Evolutionary conservation across 2,888 invertebrate genomes (phyloP).

Genomic region (Drosophila histrio): DNA sequence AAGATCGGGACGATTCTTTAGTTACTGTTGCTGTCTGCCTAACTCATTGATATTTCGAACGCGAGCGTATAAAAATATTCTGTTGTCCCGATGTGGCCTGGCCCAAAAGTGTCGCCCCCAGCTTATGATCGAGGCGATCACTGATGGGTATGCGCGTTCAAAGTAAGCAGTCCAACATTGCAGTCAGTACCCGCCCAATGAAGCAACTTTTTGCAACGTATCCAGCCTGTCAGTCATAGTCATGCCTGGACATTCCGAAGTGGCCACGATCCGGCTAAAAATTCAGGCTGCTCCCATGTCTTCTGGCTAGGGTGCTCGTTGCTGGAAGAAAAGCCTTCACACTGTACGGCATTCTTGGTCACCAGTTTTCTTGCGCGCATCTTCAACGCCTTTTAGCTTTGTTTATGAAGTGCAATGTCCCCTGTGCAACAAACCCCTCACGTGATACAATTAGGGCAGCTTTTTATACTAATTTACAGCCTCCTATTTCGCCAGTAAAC

Average conservation of each 20-base stretch:
- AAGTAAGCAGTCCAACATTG: constrained; percentile 35
- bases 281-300: constrained; percentile 1
- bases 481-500: constrained; percentile 26
- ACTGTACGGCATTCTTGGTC: constrained; percentile 63
- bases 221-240: constrained; percentile 82
- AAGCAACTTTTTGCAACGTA: constrained; percentile 41
- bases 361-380: constrained; percentile 59
- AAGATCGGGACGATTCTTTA: constrained; percentile 46
- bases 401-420: constrained; percentile 80
- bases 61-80: constrained; percentile 85
- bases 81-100: constrained; percentile 76
- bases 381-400: constrained; percentile 74
- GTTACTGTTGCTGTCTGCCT: constrained; percentile 17
- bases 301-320: constrained; percentile 10
- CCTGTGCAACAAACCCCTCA: constrained; percentile 49
- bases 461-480: constrained; percentile 51
- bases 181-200: constrained; percentile 27
- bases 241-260: constrained; percentile 76
- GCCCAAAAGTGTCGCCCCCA: constrained; percentile 80
- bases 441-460: constrained; percentile 83
- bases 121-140: constrained; percentile 63
- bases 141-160: constrained; percentile 50
- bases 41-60: constrained; percentile 84
- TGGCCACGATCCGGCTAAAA: constrained; percentile 49
- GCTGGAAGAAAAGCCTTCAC: constrained; percentile 37